Evolutionary conservation across 2,888 invertebrate genomes (phyloP).

Genomic region (Dugesia japonica): DNA sequence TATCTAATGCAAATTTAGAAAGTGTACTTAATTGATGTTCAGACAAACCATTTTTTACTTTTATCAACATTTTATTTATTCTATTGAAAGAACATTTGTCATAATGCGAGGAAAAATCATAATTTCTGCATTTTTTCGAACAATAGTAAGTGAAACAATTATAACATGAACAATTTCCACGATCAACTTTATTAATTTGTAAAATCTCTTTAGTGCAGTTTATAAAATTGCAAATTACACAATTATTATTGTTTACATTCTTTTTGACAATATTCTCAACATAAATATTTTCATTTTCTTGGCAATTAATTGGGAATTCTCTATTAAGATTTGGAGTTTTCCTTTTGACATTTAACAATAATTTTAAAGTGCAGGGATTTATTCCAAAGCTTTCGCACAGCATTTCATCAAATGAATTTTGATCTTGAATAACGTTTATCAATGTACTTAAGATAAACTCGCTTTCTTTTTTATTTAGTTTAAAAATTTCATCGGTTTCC

Average conservation of each 20-base stretch:
- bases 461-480: neutral
- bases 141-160: constrained; percentile 16
- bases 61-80: neutral
- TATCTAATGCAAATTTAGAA: neutral
- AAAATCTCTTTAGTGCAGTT: neutral
- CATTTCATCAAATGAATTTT: neutral
- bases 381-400: neutral
- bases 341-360: neutral
- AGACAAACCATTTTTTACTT: neutral
- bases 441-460: neutral
- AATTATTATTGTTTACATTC: neutral
- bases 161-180: neutral
- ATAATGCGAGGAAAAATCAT: neutral
- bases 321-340: neutral
- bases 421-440: neutral
- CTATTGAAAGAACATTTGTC: neutral
- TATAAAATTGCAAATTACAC: neutral
- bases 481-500: neutral
- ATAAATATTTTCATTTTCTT: neutral
- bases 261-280: neutral
- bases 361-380: neutral
- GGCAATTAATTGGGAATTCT: neutral
- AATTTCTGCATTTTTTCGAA: neutral
- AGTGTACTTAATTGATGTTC: neutral
- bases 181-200: neutral